Percentiles rank a stretch among this genome's conserved stretches.
Evolutionary conservation across 2,113 vertebrate species (phyloP).

Genomic region (Halichoeres trimaculatus): DNA sequence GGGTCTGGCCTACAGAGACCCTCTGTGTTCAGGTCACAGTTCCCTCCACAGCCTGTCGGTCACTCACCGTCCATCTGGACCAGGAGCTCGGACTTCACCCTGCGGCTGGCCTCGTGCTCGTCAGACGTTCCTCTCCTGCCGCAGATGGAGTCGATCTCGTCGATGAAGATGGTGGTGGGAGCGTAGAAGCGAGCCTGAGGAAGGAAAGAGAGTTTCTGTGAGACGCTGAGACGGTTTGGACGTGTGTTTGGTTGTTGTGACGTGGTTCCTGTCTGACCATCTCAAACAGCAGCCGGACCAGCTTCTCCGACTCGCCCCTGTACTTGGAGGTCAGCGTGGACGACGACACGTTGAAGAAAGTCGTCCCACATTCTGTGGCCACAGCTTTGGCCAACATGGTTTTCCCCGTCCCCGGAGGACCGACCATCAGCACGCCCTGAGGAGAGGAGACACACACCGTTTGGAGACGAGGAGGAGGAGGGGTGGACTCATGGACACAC

Average conservation of each 20-base stretch:
- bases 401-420: conserved; percentile 97
- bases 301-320: conserved; percentile 97
- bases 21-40: no score
- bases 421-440: conserved; percentile 98
- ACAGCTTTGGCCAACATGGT: conserved; percentile 98
- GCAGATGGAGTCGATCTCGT: conserved; percentile 98
- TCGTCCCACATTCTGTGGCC: conserved; percentile 97
- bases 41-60: neutral
- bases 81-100: conserved; percentile 96
- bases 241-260: neutral
- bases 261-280: conserved; percentile 85
- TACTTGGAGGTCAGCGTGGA: conserved; percentile 98
- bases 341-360: conserved; percentile 98
- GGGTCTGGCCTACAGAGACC: no score
- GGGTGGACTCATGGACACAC: no score
- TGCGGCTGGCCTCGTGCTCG: conserved; percentile 95
- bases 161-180: conserved; percentile 98
- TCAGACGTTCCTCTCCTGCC: conserved; percentile 95
- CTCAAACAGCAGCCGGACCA: conserved; percentile 97
- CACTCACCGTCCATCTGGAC: conserved; percentile 97
- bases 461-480: no score
- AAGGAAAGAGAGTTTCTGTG: conserved; percentile 24
- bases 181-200: conserved; percentile 95
- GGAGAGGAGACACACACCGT: conserved; percentile 6
- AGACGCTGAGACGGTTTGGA: no score